Evolutionary conservation across 2,888 invertebrate species (phyloP), one percentile per base, ranked within the genome.

Genomic region (Lasiommata megera): DNA sequence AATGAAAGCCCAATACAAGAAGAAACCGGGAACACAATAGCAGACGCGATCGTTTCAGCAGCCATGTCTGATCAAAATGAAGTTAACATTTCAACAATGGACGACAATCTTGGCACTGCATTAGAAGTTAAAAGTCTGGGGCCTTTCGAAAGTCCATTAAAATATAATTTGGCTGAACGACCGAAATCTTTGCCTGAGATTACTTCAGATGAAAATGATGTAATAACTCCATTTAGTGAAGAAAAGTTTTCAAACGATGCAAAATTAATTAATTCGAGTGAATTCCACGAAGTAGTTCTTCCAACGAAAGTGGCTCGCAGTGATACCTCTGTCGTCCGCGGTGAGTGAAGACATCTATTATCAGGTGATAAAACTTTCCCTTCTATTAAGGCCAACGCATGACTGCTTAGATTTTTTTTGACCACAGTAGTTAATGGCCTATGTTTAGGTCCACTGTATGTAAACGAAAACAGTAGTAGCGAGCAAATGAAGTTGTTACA

Each of bases 271-370:
- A 90, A 92, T 71, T 87, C 89, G n/a, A 86, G 92, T 36, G 92
- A 93, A 71, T 89, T 91, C 63, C 92, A 92, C 67, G 92, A 93
- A 66, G 73, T 82, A 43, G 79, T 90, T 44, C 76, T 90, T 59
- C 90, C 90, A 54, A 89, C 90, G 28, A 82, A 82, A 72, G 84
- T 90, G 72, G 77, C 80, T 58, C 82, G 90, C 66, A 77, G 70
- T 75, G 84, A 88, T 69, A 79, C 87, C 61, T 72, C 89, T 66
- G 84, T 88, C 86, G 86, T 82, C 81, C 83, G 90, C 80, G 90
- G 90, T 90, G 90, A 90, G 90, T 90, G 90, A 90, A 85, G 90
- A 88, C 89, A 88, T 78, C 87, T 88, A 82, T 89, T 88, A 78
- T 84, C 90, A 90, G 90, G 90, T 90, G 90, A 90, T 83, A 85